Evolutionary conservation across 2,113 vertebrate genomes (phyloP).

Genomic region (Sinocyclocheilus rhinocerous): DNA sequence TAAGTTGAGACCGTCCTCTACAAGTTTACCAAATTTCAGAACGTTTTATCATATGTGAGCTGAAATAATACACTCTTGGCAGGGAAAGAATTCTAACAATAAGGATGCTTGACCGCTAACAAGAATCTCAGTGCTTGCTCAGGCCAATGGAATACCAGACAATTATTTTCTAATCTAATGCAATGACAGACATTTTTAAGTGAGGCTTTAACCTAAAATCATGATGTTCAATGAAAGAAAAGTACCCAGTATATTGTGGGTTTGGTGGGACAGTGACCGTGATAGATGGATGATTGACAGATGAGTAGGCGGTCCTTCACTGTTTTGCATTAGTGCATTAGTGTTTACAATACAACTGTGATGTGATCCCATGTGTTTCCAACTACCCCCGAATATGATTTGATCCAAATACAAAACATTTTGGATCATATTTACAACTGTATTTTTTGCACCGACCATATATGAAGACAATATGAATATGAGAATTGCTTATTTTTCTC

Average conservation of each 20-base stretch:
- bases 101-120: no score
- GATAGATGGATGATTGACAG: neutral
- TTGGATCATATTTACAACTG: neutral
- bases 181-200: no score
- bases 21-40: neutral
- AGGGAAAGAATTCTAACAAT: neutral
- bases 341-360: no score
- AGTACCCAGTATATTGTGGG: neutral
- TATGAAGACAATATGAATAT: neutral
- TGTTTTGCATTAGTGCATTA: neutral
- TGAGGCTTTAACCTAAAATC: neutral
- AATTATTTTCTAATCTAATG: no score
- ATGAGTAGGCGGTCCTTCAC: neutral
- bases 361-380: neutral
- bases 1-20: neutral
- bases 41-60: neutral
- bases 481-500: neutral
- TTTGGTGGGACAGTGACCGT: neutral
- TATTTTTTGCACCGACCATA: neutral
- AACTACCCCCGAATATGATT: neutral
- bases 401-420: neutral
- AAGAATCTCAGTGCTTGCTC: no score
- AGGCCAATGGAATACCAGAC: no score
- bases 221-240: neutral
- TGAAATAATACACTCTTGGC: neutral